Evolutionary conservation across 2,797 vertebrate genomes (phyloP).

Genomic region (Hyperoplus immaculatus): DNA sequence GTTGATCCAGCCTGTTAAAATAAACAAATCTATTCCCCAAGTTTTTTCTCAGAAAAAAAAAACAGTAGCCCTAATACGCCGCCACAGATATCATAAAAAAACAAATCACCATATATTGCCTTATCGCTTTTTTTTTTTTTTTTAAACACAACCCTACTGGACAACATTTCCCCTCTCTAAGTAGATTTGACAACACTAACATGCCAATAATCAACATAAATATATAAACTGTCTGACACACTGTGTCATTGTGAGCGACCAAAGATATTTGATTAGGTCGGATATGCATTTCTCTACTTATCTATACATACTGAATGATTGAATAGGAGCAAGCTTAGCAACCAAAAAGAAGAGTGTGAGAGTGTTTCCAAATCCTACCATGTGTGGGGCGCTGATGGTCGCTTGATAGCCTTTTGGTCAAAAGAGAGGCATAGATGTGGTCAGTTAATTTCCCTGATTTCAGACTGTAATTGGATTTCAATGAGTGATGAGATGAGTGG

Average conservation of each 20-base stretch:
- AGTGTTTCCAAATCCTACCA: constrained; percentile 87
- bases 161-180: not conserved
- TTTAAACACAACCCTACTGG: too few relatives aligned
- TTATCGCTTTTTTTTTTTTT: too few relatives aligned
- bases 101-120: too few relatives aligned
- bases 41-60: too few relatives aligned
- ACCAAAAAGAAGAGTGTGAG: constrained; percentile 34
- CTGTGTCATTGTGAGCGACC: not conserved
- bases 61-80: too few relatives aligned
- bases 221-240: not conserved
- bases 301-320: not conserved
- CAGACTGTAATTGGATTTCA: not conserved
- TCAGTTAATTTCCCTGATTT: constrained; percentile 40
- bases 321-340: constrained; percentile 8
- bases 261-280: not conserved
- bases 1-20: too few relatives aligned
- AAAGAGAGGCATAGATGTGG: constrained; percentile 61
- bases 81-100: too few relatives aligned
- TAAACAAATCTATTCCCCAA: too few relatives aligned
- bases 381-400: constrained; percentile 99
- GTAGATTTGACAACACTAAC: not conserved
- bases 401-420: constrained; percentile 94
- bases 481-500: not conserved
- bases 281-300: not conserved
- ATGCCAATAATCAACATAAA: not conserved